Evolutionary conservation across 2,888 invertebrate species (phyloP), one percentile per base, ranked within the genome.

Genomic region (Marronus borbonicus): DNA sequence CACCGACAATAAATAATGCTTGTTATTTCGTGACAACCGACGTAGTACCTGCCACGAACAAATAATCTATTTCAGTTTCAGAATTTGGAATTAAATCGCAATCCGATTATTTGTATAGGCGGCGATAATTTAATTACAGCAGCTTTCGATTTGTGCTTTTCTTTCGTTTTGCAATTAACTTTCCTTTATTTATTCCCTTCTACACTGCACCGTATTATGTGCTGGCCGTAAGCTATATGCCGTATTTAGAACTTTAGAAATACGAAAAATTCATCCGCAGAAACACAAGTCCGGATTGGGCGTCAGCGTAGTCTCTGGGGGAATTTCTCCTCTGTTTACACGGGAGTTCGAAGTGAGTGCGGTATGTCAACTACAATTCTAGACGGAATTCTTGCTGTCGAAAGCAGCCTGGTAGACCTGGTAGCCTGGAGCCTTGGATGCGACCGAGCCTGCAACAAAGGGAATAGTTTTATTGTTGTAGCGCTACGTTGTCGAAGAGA

Each of bases 391-490:
- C 17, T 17, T 20, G 55, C 7, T n/a, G 3, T 44, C 12, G 44
- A 12, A 17, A 20, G 7, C 55, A 2, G 55, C 55, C 3, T 17
- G 55, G 55, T 58, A 8, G 55, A 7, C 24, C 0, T 24, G n/a
- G n/a, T n/a, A n/a, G n/a, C n/a, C n/a, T n/a, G n/a, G 24, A 62
- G 10, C 31, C 12, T 31, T 31, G 62, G 55, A 28, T 62, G 10
- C 14, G 62, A 28, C 31, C 62, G 5, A 8, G 12, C 62, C 62
- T 62, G 62, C 62, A 62, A 62, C 62, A 62, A 62, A 31, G 62
- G 62, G 31, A 62, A 62, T 62, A 62, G 62, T 62, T 62, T 62
- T 62, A 62, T 62, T 62, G 62, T 62, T 28, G 62, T 28, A 62
- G 5, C 12, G 62, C 10, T 20, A 58, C n/a, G 55, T 58, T 58